A percentile compares a stretch with the other conserved stretches of the same genome.
These are phyloP conservation scores for Pseudomyrmex concolor DNA, from an alignment of 1,140 invertebrate genomes.

Conservation along the genomic window DNA sequence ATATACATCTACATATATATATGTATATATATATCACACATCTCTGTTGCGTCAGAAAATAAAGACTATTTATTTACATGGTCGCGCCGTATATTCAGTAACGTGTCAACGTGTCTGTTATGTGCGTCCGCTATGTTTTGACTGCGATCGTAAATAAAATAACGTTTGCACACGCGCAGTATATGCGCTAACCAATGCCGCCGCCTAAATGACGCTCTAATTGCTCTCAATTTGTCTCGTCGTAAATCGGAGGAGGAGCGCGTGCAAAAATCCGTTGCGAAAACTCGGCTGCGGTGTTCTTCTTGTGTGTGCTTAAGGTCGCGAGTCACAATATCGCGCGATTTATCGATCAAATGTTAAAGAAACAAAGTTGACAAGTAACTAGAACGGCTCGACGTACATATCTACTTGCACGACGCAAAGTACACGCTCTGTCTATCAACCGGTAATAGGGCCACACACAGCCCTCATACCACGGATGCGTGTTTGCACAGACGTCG, in stretches of 20 bases:
- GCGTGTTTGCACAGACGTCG: constrained; percentile 17
- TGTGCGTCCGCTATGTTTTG: constrained; percentile 40
- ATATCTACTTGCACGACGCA: neutral
- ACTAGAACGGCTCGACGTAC: constrained; percentile 27
- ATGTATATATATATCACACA: neutral
- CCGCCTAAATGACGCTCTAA: constrained; percentile 35
- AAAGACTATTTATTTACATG: constrained; percentile 54
- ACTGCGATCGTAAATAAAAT: constrained; percentile 48
- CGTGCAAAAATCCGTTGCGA: constrained; percentile 59
- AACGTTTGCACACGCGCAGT: constrained; percentile 12
- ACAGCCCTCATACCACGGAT: constrained; percentile 24
- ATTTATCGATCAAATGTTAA: constrained; percentile 63
- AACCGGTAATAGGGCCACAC: constrained; percentile 42
- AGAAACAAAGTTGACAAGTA: constrained; percentile 50
- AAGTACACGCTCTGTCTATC: constrained; percentile 29
- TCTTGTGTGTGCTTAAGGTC: constrained; percentile 56
- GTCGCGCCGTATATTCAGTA: constrained; percentile 32
- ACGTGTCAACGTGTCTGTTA: constrained; percentile 40
- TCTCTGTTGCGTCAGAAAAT: constrained; percentile 50
- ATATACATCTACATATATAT: neutral
- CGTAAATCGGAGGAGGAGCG: neutral
- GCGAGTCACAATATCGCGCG: constrained; percentile 54
- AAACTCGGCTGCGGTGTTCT: neutral
- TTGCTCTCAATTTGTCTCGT: constrained; percentile 25
- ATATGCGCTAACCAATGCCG: neutral